Base-by-base conservation (phyloP, 1,140 invertebrate species). In the Microplitis mediator region DNA sequence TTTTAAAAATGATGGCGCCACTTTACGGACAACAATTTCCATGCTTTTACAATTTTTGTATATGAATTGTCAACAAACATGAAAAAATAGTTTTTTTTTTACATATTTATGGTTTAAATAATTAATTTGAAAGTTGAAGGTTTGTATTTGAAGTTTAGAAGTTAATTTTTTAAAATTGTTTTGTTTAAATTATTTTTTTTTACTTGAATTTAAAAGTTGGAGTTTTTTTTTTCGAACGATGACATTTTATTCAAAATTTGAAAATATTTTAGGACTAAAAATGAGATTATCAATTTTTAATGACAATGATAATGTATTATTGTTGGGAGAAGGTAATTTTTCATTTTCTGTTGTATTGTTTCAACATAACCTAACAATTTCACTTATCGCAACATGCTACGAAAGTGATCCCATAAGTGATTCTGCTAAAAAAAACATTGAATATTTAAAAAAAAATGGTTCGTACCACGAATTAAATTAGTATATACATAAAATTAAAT, bases 271-370 rank as follows among this genome's bases (percentile, higher is more conserved):
- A 50, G 54, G 54, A 36, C 4, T 45, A 14, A 45, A 36, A 36
- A 82, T 86, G 83, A 80, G 70, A 52, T 66, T 79, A 11, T 73
- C 79, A 9, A 56, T 80, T 50, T 86, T 86, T 76, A 62, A 70
- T 39, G 52, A 78, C 63, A 75, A 80, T 71, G 82, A 85, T 51
- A 75, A 45, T 36, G 77, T 87, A 23, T 76, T 88, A 32, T 70
- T 91, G 9, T 80, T 90, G 61, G 90, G 90, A 39, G 90, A 91
- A 79, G 90, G 90, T 0, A 90, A 91, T 80, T 91, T 91, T 81
- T 90, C 89, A 11, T 90, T 91, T 79, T 79, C 88, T 36, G 80
- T 86, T 23, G 83, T 83, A n/a, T 79, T 90, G 58, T 66, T 66
- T 36, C 75, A 80, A 54, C 75, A 74, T 31, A 79, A 84, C 73